phyloP scores from a whole-genome alignment of 1,140 invertebrate species.

The Panulirus ornatus region DNA sequence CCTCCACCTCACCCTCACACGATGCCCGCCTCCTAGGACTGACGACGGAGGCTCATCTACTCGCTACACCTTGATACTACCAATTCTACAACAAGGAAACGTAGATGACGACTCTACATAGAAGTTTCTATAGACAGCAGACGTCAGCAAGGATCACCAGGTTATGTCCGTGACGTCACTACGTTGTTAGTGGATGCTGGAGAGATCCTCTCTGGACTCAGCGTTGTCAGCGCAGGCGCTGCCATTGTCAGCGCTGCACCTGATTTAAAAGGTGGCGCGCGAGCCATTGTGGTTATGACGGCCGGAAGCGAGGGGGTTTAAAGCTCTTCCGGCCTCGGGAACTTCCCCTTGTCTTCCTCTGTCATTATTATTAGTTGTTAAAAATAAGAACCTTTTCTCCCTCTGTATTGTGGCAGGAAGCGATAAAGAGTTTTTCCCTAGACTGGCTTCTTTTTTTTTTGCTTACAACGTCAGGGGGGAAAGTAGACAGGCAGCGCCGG shows the following conservation, averaged over 20 bases:
- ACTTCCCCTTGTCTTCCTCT: conserved; percentile 33
- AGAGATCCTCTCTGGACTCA: neutral
- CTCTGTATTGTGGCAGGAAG: conserved; percentile 34
- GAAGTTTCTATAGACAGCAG: too few species aligned
- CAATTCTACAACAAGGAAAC: too few species aligned
- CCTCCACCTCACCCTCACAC: too few species aligned
- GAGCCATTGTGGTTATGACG: conserved; percentile 47
- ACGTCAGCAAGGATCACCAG: too few species aligned
- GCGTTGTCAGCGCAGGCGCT: neutral
- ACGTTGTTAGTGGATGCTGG: too few species aligned
- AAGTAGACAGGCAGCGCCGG: too few species aligned
- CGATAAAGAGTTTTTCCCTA: conserved; percentile 33
- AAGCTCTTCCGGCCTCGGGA: conserved; percentile 24
- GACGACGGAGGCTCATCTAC: too few species aligned
- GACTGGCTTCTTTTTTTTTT: neutral
- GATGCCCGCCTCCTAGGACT: too few species aligned
- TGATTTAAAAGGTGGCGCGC: conserved; percentile 38
- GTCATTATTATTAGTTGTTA: conserved; percentile 59
- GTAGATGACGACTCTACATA: too few species aligned
- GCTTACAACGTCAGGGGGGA: too few species aligned
- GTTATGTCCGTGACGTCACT: too few species aligned
- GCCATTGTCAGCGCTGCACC: conserved; percentile 25
- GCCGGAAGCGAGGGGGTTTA: conserved; percentile 52
- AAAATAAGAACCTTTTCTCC: conserved; percentile 50
- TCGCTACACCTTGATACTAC: too few species aligned